Base-by-base conservation (phyloP, 2,113 vertebrate species). In the Poecilia latipinna region DNA sequence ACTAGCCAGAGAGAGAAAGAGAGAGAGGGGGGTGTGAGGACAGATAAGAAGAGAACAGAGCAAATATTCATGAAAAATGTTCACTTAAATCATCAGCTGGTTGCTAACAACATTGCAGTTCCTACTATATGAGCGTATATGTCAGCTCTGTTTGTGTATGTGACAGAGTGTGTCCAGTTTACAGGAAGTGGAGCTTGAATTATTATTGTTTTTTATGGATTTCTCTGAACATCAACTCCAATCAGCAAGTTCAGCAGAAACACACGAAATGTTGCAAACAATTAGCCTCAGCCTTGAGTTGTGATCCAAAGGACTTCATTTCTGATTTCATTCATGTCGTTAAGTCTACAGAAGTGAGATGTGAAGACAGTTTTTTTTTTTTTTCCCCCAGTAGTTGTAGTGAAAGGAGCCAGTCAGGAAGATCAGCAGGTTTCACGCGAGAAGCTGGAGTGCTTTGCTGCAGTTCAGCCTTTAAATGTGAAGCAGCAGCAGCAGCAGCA, bases 1-100 rank as follows among this genome's bases (percentile, higher is more conserved):
- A 28, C 62, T 64, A 72, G 79, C 61, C 75, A 32, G 35, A 72
- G 77, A 82, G 85, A 77, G 77, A 82, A 84, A 77, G 85, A 83
- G 48, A 61, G 32, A 66, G 66, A 66, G 66, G 7, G 5, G 64
- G 31, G 71, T 60, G 70, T 29, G 63, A 64, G 77, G 63, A 68
- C 54, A 74, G 68, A 77, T 76, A 81, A 75, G 72, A 67, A 61
- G 37, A 66, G 44, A 74, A 60, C 63, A 61, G 68, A 67, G 65
- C 62, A 4, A 33, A 78, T 75, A 57, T 29, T 65, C 4, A 26
- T 37, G 17, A 63, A 77, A 72, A 82, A 51, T 39, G 8, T 57
- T 57, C 51, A 57, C 29, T 68, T 35, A 72, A 68, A 66, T 88
- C 62, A 61, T 84, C 66, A 62, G 35, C 67, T 42, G 79, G 75